Evolutionary conservation across 2,888 invertebrate genomes (phyloP), one percentile per base, ranked within the genome.

Genomic region (Halictus ligatus): DNA sequence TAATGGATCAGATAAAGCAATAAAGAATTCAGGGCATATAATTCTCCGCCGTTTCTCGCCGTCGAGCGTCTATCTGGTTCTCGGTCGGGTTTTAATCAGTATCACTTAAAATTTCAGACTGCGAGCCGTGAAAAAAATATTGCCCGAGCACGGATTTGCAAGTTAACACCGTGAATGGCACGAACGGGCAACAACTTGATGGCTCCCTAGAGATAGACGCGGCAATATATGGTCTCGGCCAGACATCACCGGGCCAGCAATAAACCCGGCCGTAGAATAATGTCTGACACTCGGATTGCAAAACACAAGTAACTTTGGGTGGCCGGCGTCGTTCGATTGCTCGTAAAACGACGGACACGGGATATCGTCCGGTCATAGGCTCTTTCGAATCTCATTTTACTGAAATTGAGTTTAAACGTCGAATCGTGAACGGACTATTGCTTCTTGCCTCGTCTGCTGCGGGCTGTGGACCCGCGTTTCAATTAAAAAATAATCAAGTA

Each of bases 231-330:
- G 72, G 71, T 71, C 75, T 74, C 71, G 35, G 54, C 67, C 67
- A 35, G 40, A 60, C 71, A 81, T 46, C 72, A 13, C 76, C 54
- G 43, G 77, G 46, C n/a, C 75, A 40, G 83, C 80, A 76, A 81
- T 84, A 86, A 84, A 84, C 25, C 50, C 82, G 64, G 73, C 40
- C 73, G 81, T 82, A 76, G 83, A 84, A 77, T 84, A 87, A 81
- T 72, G 86, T 35, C 80, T n/a, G 85, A 80, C 86, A 74, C 78
- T 86, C 73, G 74, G 75, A 90, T 89, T 89, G 85, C 89, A 81
- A 82, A 86, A 91, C 85, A 85, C 78, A 46, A 75, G 84, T 81
- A 88, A 85, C 77, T 81, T 80, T 86, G 89, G 89, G 85, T 80
- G 80, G 81, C 74, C 86, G 79, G 85, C 80, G 76, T 85, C 85